A percentile compares a stretch with the other conserved stretches of the same genome.
Evolutionary conservation across 2,797 vertebrate genomes (phyloP).

Genomic region (Cetoscarus ocellatus): DNA sequence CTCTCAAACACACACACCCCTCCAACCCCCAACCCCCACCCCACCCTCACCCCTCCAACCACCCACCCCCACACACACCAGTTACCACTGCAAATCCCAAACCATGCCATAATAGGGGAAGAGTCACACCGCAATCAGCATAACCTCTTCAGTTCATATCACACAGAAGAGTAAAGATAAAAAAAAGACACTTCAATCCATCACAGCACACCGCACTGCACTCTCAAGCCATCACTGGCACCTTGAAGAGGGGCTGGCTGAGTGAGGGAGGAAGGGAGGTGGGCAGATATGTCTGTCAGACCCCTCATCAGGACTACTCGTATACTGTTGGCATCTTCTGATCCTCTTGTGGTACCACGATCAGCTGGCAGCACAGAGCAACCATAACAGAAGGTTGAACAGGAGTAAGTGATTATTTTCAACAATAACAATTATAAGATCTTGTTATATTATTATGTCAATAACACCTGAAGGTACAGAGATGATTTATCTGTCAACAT

Average conservation of each 20-base stretch:
- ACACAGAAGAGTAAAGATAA: slow-evolving; percentile 68
- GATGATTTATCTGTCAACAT: not conserved
- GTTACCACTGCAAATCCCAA: slow-evolving; percentile 82
- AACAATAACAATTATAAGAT: slow-evolving; percentile 41
- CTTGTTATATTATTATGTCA: slow-evolving; percentile 15
- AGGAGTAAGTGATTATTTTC: slow-evolving; percentile 59
- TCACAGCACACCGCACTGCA: slow-evolving; percentile 84
- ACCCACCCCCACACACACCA: slow-evolving; percentile 45
- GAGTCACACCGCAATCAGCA: slow-evolving; percentile 75
- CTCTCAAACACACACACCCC: slow-evolving; percentile 10
- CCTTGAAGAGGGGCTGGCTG: slow-evolving; percentile 78
- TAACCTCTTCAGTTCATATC: slow-evolving; percentile 77
- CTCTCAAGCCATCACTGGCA: slow-evolving; percentile 85
- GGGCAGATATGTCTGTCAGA: slow-evolving; percentile 53
- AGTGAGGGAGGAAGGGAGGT: slow-evolving; percentile 37
- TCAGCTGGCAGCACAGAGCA: slow-evolving; percentile 78
- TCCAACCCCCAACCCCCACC: not conserved
- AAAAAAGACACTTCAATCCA: slow-evolving; percentile 79
- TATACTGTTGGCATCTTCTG: slow-evolving; percentile 66
- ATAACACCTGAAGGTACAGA: not conserved
- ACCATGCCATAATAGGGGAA: slow-evolving; percentile 84
- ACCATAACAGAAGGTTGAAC: slow-evolving; percentile 49
- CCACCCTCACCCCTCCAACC: not conserved
- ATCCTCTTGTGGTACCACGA: slow-evolving; percentile 64
- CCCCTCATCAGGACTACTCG: slow-evolving; percentile 61